Evolutionary conservation across 2,888 invertebrate species (phyloP).

Genomic region (Blastobasis lacticolella): DNA sequence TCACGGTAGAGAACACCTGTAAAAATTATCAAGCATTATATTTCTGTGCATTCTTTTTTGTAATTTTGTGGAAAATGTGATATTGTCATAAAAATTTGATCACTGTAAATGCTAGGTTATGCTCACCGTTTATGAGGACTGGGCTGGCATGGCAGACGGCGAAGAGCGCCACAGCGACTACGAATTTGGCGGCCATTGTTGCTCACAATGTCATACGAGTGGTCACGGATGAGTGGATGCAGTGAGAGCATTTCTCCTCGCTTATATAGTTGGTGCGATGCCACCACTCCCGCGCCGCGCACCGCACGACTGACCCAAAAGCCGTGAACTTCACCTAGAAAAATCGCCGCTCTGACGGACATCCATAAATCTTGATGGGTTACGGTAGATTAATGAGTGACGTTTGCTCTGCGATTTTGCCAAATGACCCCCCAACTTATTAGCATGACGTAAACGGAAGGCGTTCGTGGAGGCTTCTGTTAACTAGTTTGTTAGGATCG

Average conservation of each 20-base stretch:
- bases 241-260: conserved; percentile 69
- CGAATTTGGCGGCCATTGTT: conserved; percentile 55
- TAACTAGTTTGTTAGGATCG: neutral
- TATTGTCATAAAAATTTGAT: no score
- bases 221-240: conserved; percentile 54
- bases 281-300: conserved; percentile 44
- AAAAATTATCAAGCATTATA: conserved; percentile 1
- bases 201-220: conserved; percentile 25
- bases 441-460: conserved; percentile 2
- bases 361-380: conserved; percentile 55
- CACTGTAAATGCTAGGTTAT: no score
- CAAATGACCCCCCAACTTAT: conserved; percentile 2
- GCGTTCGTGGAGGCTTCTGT: neutral
- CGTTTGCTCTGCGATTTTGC: conserved; percentile 18
- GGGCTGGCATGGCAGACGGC: conserved; percentile 52
- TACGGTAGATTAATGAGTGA: conserved; percentile 51
- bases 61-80: neutral
- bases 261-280: conserved; percentile 46
- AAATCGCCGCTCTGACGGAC: conserved; percentile 30
- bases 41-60: neutral
- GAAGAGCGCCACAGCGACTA: conserved; percentile 46
- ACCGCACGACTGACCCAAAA: conserved; percentile 41
- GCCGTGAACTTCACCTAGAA: conserved; percentile 61
- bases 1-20: conserved; percentile 47
- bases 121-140: conserved; percentile 51